Conservation (phyloP, 2,113 vertebrate species). For the Calcarius ornatus region DNA sequence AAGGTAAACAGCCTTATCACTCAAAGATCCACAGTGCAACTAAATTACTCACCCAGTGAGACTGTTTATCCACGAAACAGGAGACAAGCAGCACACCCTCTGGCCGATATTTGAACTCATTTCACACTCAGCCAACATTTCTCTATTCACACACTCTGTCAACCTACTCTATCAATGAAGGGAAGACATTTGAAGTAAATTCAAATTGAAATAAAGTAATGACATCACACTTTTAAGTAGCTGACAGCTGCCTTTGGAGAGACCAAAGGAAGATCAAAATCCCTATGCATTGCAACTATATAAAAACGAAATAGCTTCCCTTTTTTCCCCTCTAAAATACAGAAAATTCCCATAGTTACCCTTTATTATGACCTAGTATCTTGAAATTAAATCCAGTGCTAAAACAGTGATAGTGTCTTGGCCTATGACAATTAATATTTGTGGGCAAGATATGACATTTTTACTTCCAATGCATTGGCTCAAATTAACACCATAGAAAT, state of each 20-base stretch:
- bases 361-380: neutral
- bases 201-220: neutral
- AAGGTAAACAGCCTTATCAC: slow-evolving; percentile 15
- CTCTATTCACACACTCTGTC: neutral
- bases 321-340: neutral
- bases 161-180: neutral
- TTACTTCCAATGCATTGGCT: neutral
- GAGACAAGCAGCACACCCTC: neutral
- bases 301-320: neutral
- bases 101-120: neutral
- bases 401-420: neutral
- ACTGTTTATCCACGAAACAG: neutral
- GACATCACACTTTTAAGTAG: neutral
- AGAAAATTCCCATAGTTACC: neutral
- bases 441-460: neutral
- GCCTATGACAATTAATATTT: neutral
- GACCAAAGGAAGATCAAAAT: neutral
- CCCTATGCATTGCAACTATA: neutral
- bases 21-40: neutral
- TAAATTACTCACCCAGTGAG: neutral
- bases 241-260: rapidly evolving
- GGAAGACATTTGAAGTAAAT: neutral
- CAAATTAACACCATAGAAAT: neutral
- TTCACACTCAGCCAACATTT: neutral
- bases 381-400: neutral